A percentile compares a stretch with the other conserved stretches of the same genome.
These are phyloP conservation scores for Chrysaora quinquecirrha DNA, from an alignment of 30 jellyfish, hydroid and myxozoan species.

Conservation along the genomic window DNA sequence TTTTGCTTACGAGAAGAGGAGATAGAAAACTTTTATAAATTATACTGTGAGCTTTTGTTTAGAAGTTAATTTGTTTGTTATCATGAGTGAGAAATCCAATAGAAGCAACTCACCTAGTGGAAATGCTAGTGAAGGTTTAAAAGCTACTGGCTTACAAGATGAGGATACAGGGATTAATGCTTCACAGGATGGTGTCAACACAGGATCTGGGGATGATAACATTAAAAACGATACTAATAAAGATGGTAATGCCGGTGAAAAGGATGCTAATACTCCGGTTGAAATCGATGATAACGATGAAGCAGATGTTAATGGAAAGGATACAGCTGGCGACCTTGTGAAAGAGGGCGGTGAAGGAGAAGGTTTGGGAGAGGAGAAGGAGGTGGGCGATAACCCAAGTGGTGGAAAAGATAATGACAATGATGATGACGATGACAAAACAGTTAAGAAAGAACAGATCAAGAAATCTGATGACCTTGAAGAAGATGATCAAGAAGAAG, in stretches of 20 bases:
- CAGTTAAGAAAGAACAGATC: not conserved
- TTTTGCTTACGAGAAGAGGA: too few species aligned
- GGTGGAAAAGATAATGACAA: not conserved
- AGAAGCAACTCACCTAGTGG: too few species aligned
- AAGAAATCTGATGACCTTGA: not conserved
- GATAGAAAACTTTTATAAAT: too few species aligned
- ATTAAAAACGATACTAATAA: not conserved
- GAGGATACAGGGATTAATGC: too few species aligned
- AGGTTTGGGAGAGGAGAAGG: not conserved
- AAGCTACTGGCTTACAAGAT: too few species aligned
- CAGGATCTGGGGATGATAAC: too few species aligned
- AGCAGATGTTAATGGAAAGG: too few species aligned
- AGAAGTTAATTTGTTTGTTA: too few species aligned
- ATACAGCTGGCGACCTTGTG: not conserved
- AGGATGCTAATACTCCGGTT: not conserved
- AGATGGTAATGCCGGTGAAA: not conserved
- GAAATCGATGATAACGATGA: conserved; percentile 16
- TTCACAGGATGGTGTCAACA: too few species aligned
- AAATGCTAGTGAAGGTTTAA: too few species aligned
- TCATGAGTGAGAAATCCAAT: too few species aligned
- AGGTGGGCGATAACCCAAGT: conserved; percentile 2
- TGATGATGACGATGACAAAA: not conserved
- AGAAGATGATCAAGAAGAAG: conserved; percentile 8
- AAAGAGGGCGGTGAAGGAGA: not conserved
- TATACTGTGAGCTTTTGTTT: too few species aligned